Percentiles rank a stretch among this genome's conserved stretches.
phyloP scores from a whole-genome alignment of 2,113 vertebrate species.

The Synchiropus splendidus region DNA sequence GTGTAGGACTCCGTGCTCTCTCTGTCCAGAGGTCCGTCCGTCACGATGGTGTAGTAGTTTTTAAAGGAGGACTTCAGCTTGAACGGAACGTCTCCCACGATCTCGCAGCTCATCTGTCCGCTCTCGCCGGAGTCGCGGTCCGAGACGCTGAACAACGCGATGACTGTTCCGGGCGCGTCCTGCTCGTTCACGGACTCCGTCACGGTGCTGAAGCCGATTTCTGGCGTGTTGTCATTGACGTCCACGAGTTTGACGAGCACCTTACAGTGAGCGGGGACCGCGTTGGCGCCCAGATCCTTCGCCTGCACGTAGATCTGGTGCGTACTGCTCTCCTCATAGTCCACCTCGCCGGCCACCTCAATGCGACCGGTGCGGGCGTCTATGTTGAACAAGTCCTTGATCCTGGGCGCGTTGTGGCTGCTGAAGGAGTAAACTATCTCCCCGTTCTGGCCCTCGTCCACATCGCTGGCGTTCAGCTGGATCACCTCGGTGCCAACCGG shows the following conservation, averaged over 20 bases:
- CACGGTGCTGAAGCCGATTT: conserved; percentile 95
- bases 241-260: conserved; percentile 89
- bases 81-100: conserved; percentile 87
- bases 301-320: conserved; percentile 94
- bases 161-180: conserved; percentile 85
- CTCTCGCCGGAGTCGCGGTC: conserved; percentile 95
- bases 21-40: conserved; percentile 85
- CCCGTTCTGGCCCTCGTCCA: conserved; percentile 93
- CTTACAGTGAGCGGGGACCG: conserved; percentile 95
- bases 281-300: conserved; percentile 91
- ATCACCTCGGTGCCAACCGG: conserved; percentile 86
- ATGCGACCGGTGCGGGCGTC: conserved; percentile 82
- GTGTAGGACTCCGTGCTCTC: conserved; percentile 85
- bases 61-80: conserved; percentile 92
- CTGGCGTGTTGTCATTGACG: conserved; percentile 92
- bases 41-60: conserved; percentile 93
- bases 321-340: conserved; percentile 89
- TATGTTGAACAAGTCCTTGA: conserved; percentile 78
- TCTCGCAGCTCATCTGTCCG: conserved; percentile 87
- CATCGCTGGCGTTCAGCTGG: conserved; percentile 91
- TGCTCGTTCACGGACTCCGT: conserved; percentile 92
- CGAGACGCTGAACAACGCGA: conserved; percentile 90
- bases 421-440: conserved; percentile 95
- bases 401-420: conserved; percentile 83
- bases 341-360: conserved; percentile 86